Base-by-base conservation (phyloP, 2,113 vertebrate genomes). In the Crocuta crocuta region DNA sequence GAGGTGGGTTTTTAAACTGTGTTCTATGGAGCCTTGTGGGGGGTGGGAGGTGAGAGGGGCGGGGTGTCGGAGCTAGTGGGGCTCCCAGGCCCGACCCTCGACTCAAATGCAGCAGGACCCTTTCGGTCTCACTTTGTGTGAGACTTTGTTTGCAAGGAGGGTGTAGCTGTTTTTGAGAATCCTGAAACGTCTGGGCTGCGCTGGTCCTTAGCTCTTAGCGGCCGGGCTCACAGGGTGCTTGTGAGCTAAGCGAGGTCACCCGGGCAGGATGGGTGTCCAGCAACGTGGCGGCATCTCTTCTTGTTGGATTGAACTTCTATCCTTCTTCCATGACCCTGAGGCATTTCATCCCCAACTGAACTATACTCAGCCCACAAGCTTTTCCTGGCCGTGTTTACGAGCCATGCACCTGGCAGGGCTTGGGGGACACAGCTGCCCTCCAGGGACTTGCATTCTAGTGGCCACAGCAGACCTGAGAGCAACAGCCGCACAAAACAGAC, bases 261-360 rank as follows among this genome's bases (percentile, higher is more conserved):
- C 0, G 0, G 74, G 35, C 10, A 23, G 85, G 2, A 2, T 7
- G 24, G 58, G 45, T 82, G 39, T 1, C 43, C 35, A 33, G 33
- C 45, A 16, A 0, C 9, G 11, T 53, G 50, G 31, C 10, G 74
- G 5, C 43, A 23, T 84, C 89, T 70, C 31, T 92, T 84, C 81
- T 78, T 96, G 26, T 39, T 89, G 39, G 61, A 19, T 43, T 28
- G 68, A 43, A 26, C 66, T 73, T 68, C 82, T 74, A 48, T n/a
- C 86, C 21, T 90, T 61, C 61, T 2, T 3, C 31, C 7, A 5
- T 31, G 16, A 39, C 55, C 39, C 58, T 53, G 79, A 94, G 70
- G 55, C 26, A 10, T 39, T 19, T 45, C 11, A 26, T 12, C 81
- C 23, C 13, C 10, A 7, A 2, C 13, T 53, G 65, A 93, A 71